phyloP scores from a whole-genome alignment of 92 coral and sea anemone species.

The Zoanthus gigantus region DNA sequence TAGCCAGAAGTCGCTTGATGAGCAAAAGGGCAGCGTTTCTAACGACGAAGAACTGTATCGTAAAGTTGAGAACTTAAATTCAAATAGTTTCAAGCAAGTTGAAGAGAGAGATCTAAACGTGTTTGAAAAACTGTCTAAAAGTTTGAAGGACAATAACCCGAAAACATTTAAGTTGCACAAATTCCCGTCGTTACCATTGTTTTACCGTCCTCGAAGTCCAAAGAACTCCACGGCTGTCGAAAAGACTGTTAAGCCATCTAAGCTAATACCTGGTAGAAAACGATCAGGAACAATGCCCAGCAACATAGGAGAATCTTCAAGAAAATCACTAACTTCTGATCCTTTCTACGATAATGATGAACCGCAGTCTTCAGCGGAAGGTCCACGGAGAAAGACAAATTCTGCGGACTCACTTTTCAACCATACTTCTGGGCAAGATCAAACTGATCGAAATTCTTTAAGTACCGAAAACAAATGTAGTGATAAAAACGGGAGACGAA shows the following conservation, averaged over 20 bases:
- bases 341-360: neutral
- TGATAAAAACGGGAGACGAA: neutral
- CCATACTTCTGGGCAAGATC: neutral
- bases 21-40: neutral
- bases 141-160: neutral
- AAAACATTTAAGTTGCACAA: neutral
- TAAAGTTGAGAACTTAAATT: neutral
- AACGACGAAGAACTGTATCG: neutral
- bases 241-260: neutral
- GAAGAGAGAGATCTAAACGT: neutral
- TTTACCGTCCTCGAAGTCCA: neutral
- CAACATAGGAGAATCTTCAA: neutral
- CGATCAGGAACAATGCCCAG: neutral
- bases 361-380: neutral
- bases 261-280: neutral
- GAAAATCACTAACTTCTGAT: neutral
- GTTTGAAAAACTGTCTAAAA: conserved; percentile 20
- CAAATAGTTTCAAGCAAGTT: neutral
- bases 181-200: neutral
- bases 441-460: neutral
- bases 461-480: neutral
- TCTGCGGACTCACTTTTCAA: neutral
- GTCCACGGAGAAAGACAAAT: neutral
- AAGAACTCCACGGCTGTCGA: neutral
- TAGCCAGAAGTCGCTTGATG: conserved; percentile 1